Conservation (phyloP, 2,888 invertebrate genomes). For the Keiferia lycopersicella region DNA sequence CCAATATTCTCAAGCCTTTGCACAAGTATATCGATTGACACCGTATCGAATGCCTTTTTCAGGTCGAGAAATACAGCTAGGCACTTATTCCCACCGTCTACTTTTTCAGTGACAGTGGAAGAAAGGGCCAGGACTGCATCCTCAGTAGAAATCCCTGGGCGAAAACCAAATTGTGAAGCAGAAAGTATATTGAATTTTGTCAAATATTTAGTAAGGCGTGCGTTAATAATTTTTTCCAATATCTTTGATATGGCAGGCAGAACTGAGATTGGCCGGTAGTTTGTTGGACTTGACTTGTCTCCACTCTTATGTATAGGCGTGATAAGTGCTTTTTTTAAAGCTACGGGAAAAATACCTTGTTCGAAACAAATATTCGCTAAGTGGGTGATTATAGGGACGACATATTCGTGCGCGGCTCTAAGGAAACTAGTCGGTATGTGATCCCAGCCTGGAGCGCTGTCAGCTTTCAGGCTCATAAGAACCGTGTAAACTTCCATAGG, state of each 20-base stretch:
- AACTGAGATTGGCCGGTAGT: constrained; percentile 11
- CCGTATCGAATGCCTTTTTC: neutral
- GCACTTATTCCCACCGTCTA: neutral
- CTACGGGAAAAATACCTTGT: neutral
- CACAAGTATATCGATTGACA: neutral
- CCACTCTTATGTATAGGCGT: constrained; percentile 5
- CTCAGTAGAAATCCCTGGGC: neutral
- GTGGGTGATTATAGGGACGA: neutral
- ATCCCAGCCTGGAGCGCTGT: too few relatives aligned
- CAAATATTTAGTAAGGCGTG: neutral
- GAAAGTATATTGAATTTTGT: neutral
- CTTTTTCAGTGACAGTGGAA: neutral
- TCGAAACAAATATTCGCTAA: neutral
- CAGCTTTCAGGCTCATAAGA: too few relatives aligned
- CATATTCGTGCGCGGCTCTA: too few relatives aligned
- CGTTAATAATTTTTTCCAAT: neutral
- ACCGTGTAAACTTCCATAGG: too few relatives aligned
- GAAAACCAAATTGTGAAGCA: neutral
- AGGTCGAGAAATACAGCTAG: neutral
- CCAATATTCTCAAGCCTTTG: neutral
- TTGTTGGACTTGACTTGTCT: neutral
- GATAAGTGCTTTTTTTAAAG: neutral
- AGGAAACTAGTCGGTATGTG: too few relatives aligned
- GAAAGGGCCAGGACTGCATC: neutral
- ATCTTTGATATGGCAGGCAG: neutral